A percentile compares a stretch with the other conserved stretches of the same genome.
Evolutionary conservation across 2,888 invertebrate genomes (phyloP).

Genomic region (Folsomia manolachei): DNA sequence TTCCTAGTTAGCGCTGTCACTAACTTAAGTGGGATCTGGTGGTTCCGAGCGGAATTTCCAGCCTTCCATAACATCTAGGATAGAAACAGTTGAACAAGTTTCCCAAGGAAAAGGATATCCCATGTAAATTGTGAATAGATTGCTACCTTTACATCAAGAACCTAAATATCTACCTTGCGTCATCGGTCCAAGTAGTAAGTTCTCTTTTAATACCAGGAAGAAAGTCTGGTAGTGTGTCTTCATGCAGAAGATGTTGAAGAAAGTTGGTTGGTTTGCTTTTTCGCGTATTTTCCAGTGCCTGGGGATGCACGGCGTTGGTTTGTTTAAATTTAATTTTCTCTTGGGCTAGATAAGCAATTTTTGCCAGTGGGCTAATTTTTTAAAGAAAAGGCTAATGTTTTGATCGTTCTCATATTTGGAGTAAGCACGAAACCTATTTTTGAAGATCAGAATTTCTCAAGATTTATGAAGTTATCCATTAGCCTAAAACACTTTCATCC

Average conservation of each 20-base stretch:
- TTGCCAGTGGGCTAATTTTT: no score
- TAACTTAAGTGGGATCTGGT: neutral
- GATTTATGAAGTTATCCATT: no score
- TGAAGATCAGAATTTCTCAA: no score
- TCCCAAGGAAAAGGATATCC: neutral
- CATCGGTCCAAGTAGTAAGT: neutral
- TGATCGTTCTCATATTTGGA: no score
- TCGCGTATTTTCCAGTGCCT: constrained; percentile 1
- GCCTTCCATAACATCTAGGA: neutral
- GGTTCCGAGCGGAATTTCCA: neutral
- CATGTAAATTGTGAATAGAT: neutral
- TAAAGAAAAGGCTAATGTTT: no score
- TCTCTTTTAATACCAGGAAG: neutral
- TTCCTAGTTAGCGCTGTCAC: constrained; percentile 1
- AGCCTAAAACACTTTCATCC: no score
- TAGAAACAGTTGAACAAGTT: neutral
- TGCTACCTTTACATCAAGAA: no score
- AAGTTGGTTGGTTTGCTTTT: neutral
- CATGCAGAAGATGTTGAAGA: constrained; percentile 4
- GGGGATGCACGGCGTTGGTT: neutral
- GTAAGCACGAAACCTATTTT: no score
- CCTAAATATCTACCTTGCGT: no score
- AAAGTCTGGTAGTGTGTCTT: neutral
- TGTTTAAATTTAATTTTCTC: no score
- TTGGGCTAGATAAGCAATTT: no score